phyloP scores from a whole-genome alignment of 2,888 invertebrate species.

The Leptura quadrifasciata region DNA sequence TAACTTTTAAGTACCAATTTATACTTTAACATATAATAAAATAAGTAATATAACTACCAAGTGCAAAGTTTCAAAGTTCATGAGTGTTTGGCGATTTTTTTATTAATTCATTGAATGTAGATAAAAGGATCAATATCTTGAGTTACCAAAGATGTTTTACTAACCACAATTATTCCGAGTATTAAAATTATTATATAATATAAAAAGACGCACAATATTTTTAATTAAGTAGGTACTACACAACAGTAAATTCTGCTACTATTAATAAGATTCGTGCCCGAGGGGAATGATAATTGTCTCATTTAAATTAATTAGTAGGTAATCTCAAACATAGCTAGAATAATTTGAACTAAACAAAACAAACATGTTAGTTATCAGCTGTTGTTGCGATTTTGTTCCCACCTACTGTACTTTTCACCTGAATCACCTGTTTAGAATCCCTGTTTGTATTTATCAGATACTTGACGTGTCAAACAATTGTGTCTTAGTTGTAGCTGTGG shows the following conservation, averaged over 20 bases:
- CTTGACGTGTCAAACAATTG: slow-evolving; percentile 52
- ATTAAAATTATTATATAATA: not conserved
- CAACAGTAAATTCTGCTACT: not conserved
- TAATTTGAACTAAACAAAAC: slow-evolving; percentile 26
- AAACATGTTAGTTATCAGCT: slow-evolving; percentile 28
- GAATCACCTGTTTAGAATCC: slow-evolving; percentile 37
- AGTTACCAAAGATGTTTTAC: not conserved
- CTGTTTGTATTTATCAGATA: slow-evolving; percentile 42
- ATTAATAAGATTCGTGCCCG: too few relatives aligned
- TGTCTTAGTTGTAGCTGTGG: slow-evolving; percentile 12
- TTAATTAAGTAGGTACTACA: not conserved
- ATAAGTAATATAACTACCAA: not conserved
- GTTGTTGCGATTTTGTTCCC: slow-evolving; percentile 39
- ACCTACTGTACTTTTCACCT: slow-evolving; percentile 51
- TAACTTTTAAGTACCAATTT: not conserved
- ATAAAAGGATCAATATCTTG: not conserved
- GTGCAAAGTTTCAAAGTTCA: slow-evolving; percentile 26
- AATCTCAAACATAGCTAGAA: not conserved
- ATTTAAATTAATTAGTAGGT: not conserved
- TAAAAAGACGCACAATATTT: not conserved
- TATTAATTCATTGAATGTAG: not conserved
- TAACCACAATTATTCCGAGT: not conserved
- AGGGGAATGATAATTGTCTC: not conserved
- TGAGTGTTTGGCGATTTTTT: slow-evolving; percentile 9
- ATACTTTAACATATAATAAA: not conserved